Percentiles rank a stretch among this genome's conserved stretches.
phyloP scores from a whole-genome alignment of 2,113 vertebrate species.

The Oxyura jamaicensis region DNA sequence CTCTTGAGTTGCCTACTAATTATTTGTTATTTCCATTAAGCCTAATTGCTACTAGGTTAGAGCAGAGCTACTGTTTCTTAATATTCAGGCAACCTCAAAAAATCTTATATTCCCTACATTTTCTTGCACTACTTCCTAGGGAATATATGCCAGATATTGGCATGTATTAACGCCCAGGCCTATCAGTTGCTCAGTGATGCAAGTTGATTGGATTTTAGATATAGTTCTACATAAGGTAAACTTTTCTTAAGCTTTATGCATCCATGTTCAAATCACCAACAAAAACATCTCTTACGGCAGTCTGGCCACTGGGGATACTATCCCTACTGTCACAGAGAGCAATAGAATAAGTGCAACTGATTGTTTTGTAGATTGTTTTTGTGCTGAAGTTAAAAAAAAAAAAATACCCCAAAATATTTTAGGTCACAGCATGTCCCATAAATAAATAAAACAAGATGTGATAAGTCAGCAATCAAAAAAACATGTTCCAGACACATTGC shows the following conservation, averaged over 20 bases:
- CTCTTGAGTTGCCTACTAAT: background rate
- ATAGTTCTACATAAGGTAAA: background rate
- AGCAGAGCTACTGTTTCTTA: background rate
- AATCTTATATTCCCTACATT: background rate
- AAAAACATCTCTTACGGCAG: background rate
- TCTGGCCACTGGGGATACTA: background rate
- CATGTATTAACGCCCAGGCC: background rate
- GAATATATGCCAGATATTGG: background rate
- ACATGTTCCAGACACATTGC: background rate
- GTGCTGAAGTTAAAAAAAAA: background rate
- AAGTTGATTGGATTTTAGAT: background rate
- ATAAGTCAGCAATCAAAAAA: background rate
- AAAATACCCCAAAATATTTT: background rate
- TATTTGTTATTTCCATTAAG: background rate
- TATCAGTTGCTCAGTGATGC: background rate
- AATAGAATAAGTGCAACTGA: background rate
- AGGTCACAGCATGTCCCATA: background rate
- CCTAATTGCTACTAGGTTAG: background rate
- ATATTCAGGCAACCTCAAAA: background rate
- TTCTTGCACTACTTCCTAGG: background rate
- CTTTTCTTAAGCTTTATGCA: background rate
- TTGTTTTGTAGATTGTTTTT: background rate
- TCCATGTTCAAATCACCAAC: background rate
- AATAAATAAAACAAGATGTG: background rate
- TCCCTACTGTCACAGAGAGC: background rate